Percentiles rank a stretch among this genome's conserved stretches.
Conservation (phyloP, 2,113 vertebrate genomes). For the Hylia prasina region DNA sequence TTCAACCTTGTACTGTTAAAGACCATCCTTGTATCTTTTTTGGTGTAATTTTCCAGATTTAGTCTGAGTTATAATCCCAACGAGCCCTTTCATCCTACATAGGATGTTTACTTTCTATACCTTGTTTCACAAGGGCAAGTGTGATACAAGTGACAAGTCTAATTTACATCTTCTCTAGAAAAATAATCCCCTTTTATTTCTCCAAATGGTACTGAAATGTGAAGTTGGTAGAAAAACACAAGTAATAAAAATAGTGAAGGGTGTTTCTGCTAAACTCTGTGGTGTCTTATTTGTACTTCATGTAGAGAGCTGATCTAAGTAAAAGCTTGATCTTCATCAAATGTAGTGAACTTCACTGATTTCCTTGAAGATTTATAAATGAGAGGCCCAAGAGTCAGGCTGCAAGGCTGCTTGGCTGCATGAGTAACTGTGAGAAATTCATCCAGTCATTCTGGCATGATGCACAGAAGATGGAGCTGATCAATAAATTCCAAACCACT, state of each 20-base stretch:
- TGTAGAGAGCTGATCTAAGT: constrained; percentile 37
- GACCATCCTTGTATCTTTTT: neutral
- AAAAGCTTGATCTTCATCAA: constrained; percentile 18
- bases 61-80: neutral
- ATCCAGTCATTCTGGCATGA: neutral
- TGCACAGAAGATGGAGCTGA: neutral
- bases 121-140: neutral
- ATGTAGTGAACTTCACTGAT: constrained; percentile 28
- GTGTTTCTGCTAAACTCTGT: neutral
- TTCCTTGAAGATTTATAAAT: neutral
- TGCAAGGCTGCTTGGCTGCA: neutral
- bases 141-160: neutral
- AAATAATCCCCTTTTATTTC: neutral
- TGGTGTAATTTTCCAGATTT: neutral
- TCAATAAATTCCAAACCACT: neutral
- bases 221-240: neutral
- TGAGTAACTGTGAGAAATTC: neutral
- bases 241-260: neutral
- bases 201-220: neutral
- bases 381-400: neutral
- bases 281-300: neutral
- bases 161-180: neutral
- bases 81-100: fast-evolving
- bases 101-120: neutral
- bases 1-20: neutral